Evolutionary conservation across 2,113 vertebrate genomes (phyloP).

Genomic region (Phoenicopterus ruber): DNA sequence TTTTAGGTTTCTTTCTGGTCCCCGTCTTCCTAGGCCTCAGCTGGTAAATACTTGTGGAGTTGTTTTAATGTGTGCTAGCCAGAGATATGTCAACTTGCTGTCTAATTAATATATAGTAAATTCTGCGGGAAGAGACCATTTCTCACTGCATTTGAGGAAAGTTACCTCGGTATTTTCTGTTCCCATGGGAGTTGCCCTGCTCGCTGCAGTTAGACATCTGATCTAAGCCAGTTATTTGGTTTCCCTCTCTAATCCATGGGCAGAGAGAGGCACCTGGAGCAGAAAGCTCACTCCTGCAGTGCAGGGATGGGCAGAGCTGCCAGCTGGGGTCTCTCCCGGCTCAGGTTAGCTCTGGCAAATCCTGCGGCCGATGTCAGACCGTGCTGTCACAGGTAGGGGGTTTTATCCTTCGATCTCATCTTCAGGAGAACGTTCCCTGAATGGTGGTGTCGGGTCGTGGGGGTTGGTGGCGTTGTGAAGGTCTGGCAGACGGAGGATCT

Average conservation of each 20-base stretch:
- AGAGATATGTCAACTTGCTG: not conserved
- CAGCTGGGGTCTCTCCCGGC: not conserved
- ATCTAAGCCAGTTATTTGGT: not conserved
- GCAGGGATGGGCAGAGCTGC: not conserved
- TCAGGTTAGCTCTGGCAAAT: not conserved
- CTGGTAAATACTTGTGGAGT: not conserved
- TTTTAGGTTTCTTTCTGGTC: not conserved
- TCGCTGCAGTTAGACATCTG: not conserved
- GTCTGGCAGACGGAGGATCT: not conserved
- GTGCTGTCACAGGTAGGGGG: not conserved
- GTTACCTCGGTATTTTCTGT: not conserved
- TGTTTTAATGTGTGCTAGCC: not conserved
- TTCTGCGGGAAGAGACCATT: not conserved
- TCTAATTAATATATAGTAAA: not conserved
- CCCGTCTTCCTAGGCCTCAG: not conserved
- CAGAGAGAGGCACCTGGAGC: not conserved
- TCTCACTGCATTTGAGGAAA: not conserved
- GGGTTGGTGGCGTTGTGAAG: not conserved
- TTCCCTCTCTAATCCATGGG: not conserved
- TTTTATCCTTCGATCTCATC: not conserved
- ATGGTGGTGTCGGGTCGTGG: fast-evolving
- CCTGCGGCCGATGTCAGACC: fast-evolving
- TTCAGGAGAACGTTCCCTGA: not conserved
- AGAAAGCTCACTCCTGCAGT: not conserved
- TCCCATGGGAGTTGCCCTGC: not conserved